Evolutionary conservation across 2,113 vertebrate species (phyloP), one percentile per base, ranked within the genome.

Genomic region (Nesogale talazaci): DNA sequence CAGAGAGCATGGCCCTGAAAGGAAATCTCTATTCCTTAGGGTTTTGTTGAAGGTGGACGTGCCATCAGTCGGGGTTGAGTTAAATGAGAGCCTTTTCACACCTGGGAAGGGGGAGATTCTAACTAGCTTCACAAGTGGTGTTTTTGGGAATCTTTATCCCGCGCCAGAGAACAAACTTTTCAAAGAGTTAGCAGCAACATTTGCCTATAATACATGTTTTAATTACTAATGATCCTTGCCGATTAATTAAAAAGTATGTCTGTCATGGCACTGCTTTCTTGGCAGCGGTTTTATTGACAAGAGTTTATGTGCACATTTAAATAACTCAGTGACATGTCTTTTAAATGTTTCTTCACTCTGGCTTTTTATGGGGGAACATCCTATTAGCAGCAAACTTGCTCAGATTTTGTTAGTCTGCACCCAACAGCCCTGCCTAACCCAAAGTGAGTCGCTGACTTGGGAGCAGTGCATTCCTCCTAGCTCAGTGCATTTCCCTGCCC

Each of bases 181-280:
- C 83, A 17, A 56, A 86, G 59, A 23, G 15, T 72, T 63, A 77
- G 70, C 80, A 17, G 70, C 36, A 9, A 5, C 52, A 74, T 94
- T 77, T 95, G 88, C 86, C 86, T 92, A 90, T 67, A 90, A 83
- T 86, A 74, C 88, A 77, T 86, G 89, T 78, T 92, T 92, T 93
- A 92, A 74, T 95, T 90, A 89, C 80, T 90, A 70, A 90, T 86
- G 90, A 84, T 90, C 89, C 88, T 90, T 92, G 81, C 96, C 89
- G 86, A 70, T 92, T 95, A 91, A 94, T 94, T 96, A 92, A 93
- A 94, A 93, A 94, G 76, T 86, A 3, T 77, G 87, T 91, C 92
- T 94, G 92, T 92, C 94, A 75, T 90, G 88, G 40, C 0, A 0
- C 75, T 15, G 90, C 88, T 78, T 81, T 88, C 88, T 83, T 88